Base-by-base conservation (phyloP, 2,888 invertebrate genomes). In the Melangyna quadrimaculata region DNA sequence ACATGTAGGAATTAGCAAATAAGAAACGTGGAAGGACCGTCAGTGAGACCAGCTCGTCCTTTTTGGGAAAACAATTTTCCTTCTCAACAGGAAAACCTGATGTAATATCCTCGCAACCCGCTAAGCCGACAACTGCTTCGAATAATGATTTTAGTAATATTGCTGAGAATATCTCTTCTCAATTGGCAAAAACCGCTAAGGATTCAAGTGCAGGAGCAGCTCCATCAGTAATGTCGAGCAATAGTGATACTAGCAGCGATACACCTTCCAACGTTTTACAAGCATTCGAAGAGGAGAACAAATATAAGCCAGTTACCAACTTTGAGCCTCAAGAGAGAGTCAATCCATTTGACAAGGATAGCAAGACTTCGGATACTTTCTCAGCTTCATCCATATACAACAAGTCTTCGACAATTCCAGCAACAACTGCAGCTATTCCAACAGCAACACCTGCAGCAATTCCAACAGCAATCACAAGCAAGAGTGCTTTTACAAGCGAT, bases 1-100 rank as follows among this genome's bases (percentile, higher is more conserved):
- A 99, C 90, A 98, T 98, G 97, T 98, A 97, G 92, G 92, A 92
- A 90, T 92, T 92, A 92, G 92, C 92, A 89, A 92, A 91, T 87
- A 92, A 92, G 89, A 92, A 92, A 89, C 92, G 92, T 89, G 91
- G 92, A 89, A 91, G 91, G 89, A 90, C 91, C 87, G 90, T 91
- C 87, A 92, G 91, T 88, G 91, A 92, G 88, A 91, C 92, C 32
- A 88, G 88, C 32, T 88, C 88, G 48, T 87, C 91, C 48, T 91
- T 91, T 78, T 88, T 91, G 87, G 90, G 90, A 87, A 91, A 91
- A 82, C 91, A 91, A 87, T 91, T 91, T 88, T 91, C 91, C 70
- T 91, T 91, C 88, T 89, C 90, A 67, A 88, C 90, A 43, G 88
- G 89, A 82, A 90, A 90, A 73, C 73, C 88, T 65, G 90, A 91